Evolutionary conservation across 2,113 vertebrate species (phyloP), one percentile per base, ranked within the genome.

Genomic region (Gnathonemus longibarbis): DNA sequence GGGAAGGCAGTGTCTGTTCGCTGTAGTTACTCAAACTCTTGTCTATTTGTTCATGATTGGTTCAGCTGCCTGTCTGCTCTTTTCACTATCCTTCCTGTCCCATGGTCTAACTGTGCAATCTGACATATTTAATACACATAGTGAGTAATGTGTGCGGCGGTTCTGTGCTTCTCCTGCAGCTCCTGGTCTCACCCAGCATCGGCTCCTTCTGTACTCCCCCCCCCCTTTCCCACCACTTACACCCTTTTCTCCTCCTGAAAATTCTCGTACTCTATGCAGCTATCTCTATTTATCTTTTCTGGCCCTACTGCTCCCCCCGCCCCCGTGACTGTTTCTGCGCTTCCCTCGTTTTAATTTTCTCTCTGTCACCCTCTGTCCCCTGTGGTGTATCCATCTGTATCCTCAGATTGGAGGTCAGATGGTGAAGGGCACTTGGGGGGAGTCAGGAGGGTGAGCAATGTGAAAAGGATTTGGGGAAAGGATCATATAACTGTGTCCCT

Each of bases 301-400:
- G 91, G 90, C 84, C 90, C 58, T 87, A 62, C 87, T 70, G 62
- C 88, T 93, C 84, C 89, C 53, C n/a, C 88, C 77, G 35, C 58
- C 9, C 50, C 83, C 94, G 91, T 92, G 93, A 93, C 66, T 92
- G 31, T 88, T 91, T 86, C 91, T 89, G 35, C 91, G 90, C 91
- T 92, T 94, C 95, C 94, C 92, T 92, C 92, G 93, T 94, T 94
- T 95, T 95, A 93, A 96, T 95, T 95, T 96, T 95, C 94, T 94
- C 94, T 93, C 94, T 91, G 88, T 94, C 93, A 92, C 94, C 92
- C 91, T 91, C 89, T 91, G 93, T 92, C 93, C 93, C 95, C 95
- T 87, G 93, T 91, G 91, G 94, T 93, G 94, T 92, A 94, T 95
- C 95, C 95, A 95, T 96, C 95, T 96, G 84, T 74, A 66, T 66